phyloP scores from a whole-genome alignment of 2,113 vertebrate genomes.

The Bubalus kerabau region DNA sequence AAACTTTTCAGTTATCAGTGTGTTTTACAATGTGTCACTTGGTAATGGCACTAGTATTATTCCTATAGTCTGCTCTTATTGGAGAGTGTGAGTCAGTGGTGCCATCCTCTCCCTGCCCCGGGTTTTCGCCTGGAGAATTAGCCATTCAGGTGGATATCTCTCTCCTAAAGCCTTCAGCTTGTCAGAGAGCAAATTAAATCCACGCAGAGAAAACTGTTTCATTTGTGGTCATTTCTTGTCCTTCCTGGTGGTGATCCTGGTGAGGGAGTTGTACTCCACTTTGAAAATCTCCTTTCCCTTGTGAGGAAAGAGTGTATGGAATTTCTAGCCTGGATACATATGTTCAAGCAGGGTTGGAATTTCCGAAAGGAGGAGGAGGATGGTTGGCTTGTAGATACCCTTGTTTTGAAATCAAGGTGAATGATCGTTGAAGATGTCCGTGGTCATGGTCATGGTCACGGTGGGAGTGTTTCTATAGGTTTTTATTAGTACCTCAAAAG shows the following conservation, averaged over 20 bases:
- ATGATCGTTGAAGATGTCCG: no score
- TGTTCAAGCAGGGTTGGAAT: no score
- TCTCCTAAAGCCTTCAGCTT: not conserved
- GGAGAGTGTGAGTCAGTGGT: not conserved
- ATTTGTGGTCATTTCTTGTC: not conserved
- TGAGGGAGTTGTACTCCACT: not conserved
- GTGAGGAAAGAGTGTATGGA: not conserved
- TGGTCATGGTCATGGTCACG: accelerated
- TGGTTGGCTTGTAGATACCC: no score
- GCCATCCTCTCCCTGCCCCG: not conserved
- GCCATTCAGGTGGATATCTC: not conserved
- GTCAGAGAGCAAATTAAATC: not conserved
- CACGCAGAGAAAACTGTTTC: not conserved
- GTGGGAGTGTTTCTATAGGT: not conserved
- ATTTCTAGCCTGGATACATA: not conserved
- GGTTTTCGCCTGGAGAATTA: not conserved
- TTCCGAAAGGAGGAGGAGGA: not conserved
- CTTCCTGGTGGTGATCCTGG: not conserved
- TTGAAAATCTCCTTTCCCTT: not conserved
- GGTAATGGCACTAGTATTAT: not conserved
- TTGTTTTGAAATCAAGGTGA: not conserved
- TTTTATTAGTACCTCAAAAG: not conserved
- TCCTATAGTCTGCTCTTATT: not conserved
- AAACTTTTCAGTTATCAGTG: not conserved
- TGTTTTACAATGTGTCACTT: not conserved